phyloP scores from a whole-genome alignment of 2,888 invertebrate species.

The Amaurobius ferox region DNA sequence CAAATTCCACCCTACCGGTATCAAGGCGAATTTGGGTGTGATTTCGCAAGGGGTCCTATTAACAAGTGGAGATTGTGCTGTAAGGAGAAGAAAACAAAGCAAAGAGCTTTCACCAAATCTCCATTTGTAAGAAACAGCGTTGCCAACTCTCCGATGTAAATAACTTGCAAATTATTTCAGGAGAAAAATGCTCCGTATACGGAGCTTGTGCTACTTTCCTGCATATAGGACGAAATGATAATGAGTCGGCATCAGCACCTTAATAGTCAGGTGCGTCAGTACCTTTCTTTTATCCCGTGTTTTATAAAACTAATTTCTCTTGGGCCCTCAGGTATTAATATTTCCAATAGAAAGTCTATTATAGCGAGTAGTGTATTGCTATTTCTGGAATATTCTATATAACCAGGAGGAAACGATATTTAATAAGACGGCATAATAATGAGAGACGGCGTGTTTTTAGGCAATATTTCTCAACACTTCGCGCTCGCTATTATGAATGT shows the following conservation, averaged over 20 bases:
- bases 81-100: constrained; percentile 16
- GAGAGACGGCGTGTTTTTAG: constrained; percentile 13
- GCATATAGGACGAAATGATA: constrained; percentile 55
- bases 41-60: constrained; percentile 67
- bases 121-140: neutral
- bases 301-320: constrained; percentile 70
- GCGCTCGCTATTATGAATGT: neutral
- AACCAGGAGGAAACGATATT: constrained; percentile 5
- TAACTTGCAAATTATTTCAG: constrained; percentile 67
- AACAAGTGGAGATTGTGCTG: constrained; percentile 29
- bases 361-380: no score
- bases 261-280: constrained; percentile 58
- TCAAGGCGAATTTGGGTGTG: neutral
- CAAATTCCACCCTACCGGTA: neutral
- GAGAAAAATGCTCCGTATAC: neutral
- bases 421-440: constrained; percentile 71
- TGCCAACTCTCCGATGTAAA: constrained; percentile 60
- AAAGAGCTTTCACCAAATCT: neutral
- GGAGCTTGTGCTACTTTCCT: constrained; percentile 57
- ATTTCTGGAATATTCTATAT: no score
- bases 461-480: neutral
- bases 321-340: constrained; percentile 65
- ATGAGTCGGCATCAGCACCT: constrained; percentile 34
- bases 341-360: constrained; percentile 66
- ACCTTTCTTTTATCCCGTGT: constrained; percentile 38